A percentile compares a stretch with the other conserved stretches of the same genome.
phyloP scores from a whole-genome alignment of 2,797 vertebrate species.

The Coendou prehensilis region DNA sequence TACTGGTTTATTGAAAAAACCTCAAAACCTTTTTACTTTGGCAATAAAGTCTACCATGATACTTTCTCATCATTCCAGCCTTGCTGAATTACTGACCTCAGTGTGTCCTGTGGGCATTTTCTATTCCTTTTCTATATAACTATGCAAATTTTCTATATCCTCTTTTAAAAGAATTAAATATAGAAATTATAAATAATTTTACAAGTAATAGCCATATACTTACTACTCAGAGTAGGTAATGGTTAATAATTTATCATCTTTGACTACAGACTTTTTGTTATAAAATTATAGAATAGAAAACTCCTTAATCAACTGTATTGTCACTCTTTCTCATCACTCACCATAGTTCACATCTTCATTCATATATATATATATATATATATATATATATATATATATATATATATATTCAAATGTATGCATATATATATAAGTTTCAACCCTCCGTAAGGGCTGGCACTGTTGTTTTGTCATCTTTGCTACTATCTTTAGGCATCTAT shows the following conservation, averaged over 20 bases:
- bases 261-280: neutral
- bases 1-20: neutral
- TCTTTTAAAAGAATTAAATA: neutral
- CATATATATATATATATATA: neutral
- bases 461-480: conserved; percentile 1
- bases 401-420: neutral
- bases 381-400: too few relatives aligned
- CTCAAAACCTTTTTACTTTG: neutral
- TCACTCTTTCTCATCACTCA: accelerated
- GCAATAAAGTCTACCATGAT: neutral
- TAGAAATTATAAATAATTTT: neutral
- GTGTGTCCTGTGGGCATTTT: neutral
- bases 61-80: neutral
- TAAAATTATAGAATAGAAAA: neutral
- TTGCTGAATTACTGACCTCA: neutral
- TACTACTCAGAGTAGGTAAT: neutral
- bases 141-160: neutral
- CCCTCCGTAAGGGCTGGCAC: neutral
- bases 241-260: neutral
- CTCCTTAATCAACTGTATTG: neutral
- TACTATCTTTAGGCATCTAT: neutral
- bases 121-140: neutral
- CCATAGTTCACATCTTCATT: neutral
- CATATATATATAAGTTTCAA: neutral
- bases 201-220: neutral